Conservation (phyloP, 2,888 invertebrate genomes). For the Monochamus alternatus region DNA sequence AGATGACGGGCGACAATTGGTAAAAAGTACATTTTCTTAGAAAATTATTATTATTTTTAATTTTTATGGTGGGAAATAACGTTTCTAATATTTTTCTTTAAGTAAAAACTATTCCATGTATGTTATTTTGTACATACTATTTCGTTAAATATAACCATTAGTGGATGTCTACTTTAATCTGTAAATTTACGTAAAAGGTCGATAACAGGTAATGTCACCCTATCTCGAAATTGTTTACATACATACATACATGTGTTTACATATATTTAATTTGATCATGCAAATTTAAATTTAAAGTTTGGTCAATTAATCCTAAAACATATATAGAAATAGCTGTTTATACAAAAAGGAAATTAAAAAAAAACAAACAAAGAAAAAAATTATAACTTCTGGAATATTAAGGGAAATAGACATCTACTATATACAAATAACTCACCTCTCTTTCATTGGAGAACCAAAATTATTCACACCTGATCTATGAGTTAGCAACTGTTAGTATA, state of each 20-base stretch:
- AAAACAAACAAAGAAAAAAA: no score
- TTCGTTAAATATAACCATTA: neutral
- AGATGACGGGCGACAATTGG: no score
- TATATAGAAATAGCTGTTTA: no score
- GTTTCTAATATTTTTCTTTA: neutral
- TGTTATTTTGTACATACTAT: neutral
- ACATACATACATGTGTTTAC: no score
- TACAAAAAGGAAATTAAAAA: no score
- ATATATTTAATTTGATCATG: no score
- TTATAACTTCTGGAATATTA: no score
- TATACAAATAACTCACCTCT: constrained; percentile 57
- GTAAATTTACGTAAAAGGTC: neutral
- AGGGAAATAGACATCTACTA: no score
- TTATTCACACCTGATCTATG: constrained; percentile 51
- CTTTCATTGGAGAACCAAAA: constrained; percentile 63
- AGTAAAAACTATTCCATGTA: neutral
- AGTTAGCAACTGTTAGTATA: constrained; percentile 48
- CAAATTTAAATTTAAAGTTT: no score
- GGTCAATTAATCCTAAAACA: no score
- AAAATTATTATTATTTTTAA: neutral
- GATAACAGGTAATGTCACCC: neutral
- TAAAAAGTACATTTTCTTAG: neutral
- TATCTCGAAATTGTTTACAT: neutral
- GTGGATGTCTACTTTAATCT: neutral
- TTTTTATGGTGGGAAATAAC: neutral